Base-by-base conservation (phyloP, 2,113 vertebrate species). In the Sorex araneus region DNA sequence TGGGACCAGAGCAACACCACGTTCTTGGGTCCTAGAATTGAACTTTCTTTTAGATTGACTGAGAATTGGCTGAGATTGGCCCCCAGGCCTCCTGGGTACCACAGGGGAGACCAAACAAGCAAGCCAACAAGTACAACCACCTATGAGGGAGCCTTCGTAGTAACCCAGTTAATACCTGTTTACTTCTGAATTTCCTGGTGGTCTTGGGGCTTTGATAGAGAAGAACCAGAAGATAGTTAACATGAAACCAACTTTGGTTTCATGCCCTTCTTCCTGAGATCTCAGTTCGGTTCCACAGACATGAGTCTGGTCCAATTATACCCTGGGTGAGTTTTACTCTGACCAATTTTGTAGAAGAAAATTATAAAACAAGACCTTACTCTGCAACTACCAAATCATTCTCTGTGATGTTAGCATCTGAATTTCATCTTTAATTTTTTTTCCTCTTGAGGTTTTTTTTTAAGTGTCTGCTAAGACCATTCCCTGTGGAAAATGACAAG, bases 301-400 rank as follows among this genome's bases (percentile, higher is more conserved):
- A 12, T 11, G 3, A 28, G 15, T 3, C 0, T 0, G 1, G 32
- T 78, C 40, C 18, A 43, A 0, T 78, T 40, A 34, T 2, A 21
- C 43, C 6, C 45, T 34, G 18, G n/a, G 34, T 76, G 63, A 10
- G 0, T 21, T 89, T 83, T 21, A 4, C 47, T 73, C 32, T 45
- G 36, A 69, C 71, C 43, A 21, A 1, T 74, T 89, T 86, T 54
- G 75, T 67, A 47, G n/a, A 81, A 66, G 60, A 87, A 87, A 64
- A 75, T 47, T 25, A 27, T 3, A 21, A 84, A 76, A 82, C 10
- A 2, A 27, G 28, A 32, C 43, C 80, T 93, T 40, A 47, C 45
- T 45, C n/a, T 87, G 19, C 27, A 76, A n/a, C 63, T 40, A 28
- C 18, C 10, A 88, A 21, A 64, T 47, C 19, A 40, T 4, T 21